These are phyloP conservation scores for Larimichthys crocea DNA, from an alignment of 2,113 vertebrate genomes.

Conservation along the genomic window DNA sequence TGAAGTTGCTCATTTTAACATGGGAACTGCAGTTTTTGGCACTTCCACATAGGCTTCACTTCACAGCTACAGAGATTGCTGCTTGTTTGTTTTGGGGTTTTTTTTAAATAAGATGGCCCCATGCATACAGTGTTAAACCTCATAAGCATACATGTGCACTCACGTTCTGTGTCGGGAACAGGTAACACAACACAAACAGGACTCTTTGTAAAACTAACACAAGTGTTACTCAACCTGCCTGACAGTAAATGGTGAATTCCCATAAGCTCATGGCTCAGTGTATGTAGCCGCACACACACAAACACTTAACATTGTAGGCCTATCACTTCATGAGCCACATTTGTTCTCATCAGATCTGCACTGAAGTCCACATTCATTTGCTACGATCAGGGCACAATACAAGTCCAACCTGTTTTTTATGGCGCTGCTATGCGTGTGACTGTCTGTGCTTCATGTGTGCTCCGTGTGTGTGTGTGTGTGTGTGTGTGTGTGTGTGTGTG, in stretches of 20 bases:
- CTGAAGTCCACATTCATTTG: constrained; percentile 8
- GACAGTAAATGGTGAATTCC: not conserved
- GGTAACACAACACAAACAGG: no score
- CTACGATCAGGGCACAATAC: constrained; percentile 8
- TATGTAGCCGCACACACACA: not conserved
- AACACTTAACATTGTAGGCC: not conserved
- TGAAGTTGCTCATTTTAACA: no score
- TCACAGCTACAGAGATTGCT: no score
- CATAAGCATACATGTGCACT: not conserved
- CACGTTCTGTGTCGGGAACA: no score
- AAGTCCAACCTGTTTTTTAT: constrained; percentile 55
- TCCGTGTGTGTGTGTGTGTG: not conserved
- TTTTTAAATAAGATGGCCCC: constrained; percentile 15
- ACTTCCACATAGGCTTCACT: no score
- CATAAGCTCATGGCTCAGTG: not conserved
- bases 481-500: not conserved
- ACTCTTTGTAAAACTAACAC: no score
- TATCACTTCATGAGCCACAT: constrained; percentile 5
- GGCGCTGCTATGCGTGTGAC: constrained; percentile 6
- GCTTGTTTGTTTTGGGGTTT: no score
- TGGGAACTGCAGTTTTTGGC: no score
- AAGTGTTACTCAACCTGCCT: not conserved
- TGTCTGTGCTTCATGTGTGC: constrained; percentile 2
- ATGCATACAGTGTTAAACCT: not conserved
- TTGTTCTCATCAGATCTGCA: constrained; percentile 8